phyloP scores from a whole-genome alignment of 2,888 invertebrate genomes.

The Thysanoteuthis rhombus region DNA sequence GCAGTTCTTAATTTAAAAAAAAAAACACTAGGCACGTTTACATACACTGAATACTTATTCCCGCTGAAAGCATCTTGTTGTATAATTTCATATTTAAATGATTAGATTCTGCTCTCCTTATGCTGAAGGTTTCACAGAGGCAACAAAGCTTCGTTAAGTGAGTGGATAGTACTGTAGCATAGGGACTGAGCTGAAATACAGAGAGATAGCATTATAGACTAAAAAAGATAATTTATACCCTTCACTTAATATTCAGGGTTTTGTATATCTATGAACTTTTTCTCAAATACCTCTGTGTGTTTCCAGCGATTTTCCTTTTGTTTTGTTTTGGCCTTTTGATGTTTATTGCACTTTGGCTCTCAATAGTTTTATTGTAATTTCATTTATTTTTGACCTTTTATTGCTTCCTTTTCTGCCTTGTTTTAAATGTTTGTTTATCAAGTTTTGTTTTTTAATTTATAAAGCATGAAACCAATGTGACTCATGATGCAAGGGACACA shows the following conservation, averaged over 20 bases:
- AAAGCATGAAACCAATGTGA: not conserved
- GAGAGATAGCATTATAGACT: not conserved
- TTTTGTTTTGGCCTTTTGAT: not conserved
- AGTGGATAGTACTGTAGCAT: too few relatives aligned
- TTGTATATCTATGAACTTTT: not conserved
- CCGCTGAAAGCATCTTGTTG: too few relatives aligned
- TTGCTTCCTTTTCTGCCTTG: not conserved
- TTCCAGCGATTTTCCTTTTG: not conserved
- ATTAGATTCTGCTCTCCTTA: too few relatives aligned
- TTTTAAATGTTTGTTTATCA: not conserved
- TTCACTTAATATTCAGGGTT: not conserved
- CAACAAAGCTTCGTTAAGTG: too few relatives aligned
- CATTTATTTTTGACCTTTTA: not conserved
- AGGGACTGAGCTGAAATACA: not conserved
- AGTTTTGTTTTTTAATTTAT: not conserved
- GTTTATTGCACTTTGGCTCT: not conserved
- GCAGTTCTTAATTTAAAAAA: too few relatives aligned
- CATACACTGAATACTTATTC: too few relatives aligned
- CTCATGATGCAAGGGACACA: slow-evolving; percentile 12
- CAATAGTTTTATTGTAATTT: not conserved
- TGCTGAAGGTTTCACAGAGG: too few relatives aligned
- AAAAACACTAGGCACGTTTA: too few relatives aligned
- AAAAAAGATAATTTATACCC: not conserved
- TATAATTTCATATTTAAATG: too few relatives aligned
- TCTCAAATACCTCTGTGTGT: not conserved